Conservation (phyloP, 1,140 invertebrate species). For the Heliconius himera region DNA sequence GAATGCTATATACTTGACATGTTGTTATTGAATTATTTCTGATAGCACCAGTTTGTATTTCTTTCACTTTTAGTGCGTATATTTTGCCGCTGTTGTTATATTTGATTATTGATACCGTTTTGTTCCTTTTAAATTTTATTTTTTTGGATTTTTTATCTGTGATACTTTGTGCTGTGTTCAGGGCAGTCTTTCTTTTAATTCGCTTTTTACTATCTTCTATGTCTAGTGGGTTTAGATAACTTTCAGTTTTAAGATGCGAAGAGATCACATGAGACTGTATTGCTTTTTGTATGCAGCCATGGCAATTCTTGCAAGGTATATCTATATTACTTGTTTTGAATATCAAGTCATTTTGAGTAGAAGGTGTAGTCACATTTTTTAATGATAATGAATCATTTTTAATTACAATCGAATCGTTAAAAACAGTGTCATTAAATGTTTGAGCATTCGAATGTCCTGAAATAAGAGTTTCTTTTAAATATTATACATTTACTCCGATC, state of each 20-base stretch:
- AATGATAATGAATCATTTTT: not conserved
- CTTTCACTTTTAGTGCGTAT: constrained; percentile 65
- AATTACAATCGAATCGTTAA: not conserved
- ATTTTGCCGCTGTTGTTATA: constrained; percentile 56
- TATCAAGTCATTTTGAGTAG: not conserved
- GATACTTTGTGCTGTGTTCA: not conserved
- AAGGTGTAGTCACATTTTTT: not conserved
- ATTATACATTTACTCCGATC: not conserved
- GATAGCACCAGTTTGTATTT: constrained; percentile 44
- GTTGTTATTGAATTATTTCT: constrained; percentile 36
- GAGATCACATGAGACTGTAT: not conserved
- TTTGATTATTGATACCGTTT: constrained; percentile 56
- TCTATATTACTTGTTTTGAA: not conserved
- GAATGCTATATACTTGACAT: constrained; percentile 63
- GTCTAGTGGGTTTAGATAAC: constrained; percentile 43
- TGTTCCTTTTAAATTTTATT: constrained; percentile 47
- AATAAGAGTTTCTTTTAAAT: not conserved
- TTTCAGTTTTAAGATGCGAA: constrained; percentile 19
- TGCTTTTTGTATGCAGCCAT: not conserved
- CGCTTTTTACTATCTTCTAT: constrained; percentile 38
- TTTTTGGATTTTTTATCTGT: constrained; percentile 41
- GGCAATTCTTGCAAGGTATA: not conserved
- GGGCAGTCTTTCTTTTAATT: constrained; percentile 34
- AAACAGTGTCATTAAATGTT: not conserved
- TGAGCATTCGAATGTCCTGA: not conserved